Evolutionary conservation across 1,140 invertebrate species (phyloP), one percentile per base, ranked within the genome.

Genomic region (Camponotus vicinus): DNA sequence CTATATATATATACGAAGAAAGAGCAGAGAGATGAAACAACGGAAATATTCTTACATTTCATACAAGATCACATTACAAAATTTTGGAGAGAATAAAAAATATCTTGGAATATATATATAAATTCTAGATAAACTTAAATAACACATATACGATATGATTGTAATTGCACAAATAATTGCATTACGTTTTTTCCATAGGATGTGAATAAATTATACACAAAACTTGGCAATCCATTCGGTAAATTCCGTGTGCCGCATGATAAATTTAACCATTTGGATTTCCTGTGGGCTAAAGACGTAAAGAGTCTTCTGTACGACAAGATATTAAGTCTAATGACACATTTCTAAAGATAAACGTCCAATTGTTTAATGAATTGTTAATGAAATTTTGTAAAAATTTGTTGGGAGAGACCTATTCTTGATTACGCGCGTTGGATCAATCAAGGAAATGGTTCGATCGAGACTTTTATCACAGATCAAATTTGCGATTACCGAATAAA

Each of bases 201-300:
- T 45, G 92, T 95, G 9, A 18, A 92, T 3, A 78, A 88, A 27
- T 83, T 95, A 13, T 90, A 93, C 18, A 93, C 90, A 6, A 93
- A 95, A 89, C 85, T 97, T 7, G 94, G 94, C 27, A 95, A 96
- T 84, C 93, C 89, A 18, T 69, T 91, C 27, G 96, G 96, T 11
- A 96, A 95, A 92, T 96, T 78, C 18, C n/a, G 42, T 9, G 96
- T 97, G 2, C 94, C 95, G 0, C 86, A 96, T 67, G 87, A 95
- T 0, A 93, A 95, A 77, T 97, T 97, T 80, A 97, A 97, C 90
- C 97, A 97, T 89, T 91, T 97, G 79, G 97, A 97, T 87, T 97
- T 96, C 88, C 92, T 97, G 11, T 97, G 96, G 95, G 97, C 96
- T 0, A 96, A 95, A 45, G 95, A 97, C 82, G 96, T 95, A 0